Base-by-base conservation (phyloP, 2,797 vertebrate species). In the Mareca penelope region DNA sequence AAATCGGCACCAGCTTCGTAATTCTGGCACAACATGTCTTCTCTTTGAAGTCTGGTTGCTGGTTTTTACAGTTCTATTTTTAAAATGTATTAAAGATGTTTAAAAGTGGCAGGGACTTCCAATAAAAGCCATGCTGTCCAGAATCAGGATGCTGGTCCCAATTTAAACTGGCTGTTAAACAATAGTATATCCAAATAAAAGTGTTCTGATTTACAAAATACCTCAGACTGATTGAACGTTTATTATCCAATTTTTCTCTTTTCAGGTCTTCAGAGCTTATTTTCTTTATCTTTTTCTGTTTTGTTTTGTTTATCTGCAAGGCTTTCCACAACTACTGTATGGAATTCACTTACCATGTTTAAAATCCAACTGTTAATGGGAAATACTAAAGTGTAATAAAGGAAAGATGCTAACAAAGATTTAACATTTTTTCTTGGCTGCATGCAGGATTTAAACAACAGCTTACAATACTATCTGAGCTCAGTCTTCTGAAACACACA, bases 11-110 rank as follows among this genome's bases (percentile, higher is more conserved):
- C 98, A 97, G 97, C 97, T 97, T 96, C 84, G 17, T 95, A 94
- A 97, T 97, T 96, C 97, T 97, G 95, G 98, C 97, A 95, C 96
- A 95, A 97, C 96, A 97, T 95, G 96, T 94, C 96, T 96, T 96
- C 5, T 3, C 98, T 98, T 98, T 98, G 98, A 98, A 97, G 98
- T 98, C 97, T 97, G 95, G 90, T 97, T 96, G 93, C 97, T 96
- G 97, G 83, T 85, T 98, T 98, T 98, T 98, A 98, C 98, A 97
- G 97, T 98, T 98, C 97, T 98, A 98, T 98, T 98, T 98, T 98
- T 97, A 97, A 98, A 98, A 98, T 97, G 96, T 98, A 98, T 98
- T 98, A 98, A 98, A 98, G 97, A 98, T 97, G 97, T 98, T 98
- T 98, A 97, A 98, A 98, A 75, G 97, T 98, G 97, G 97, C 98